phyloP scores from a whole-genome alignment of 1,140 invertebrate species.

The Drosophila teissieri region DNA sequence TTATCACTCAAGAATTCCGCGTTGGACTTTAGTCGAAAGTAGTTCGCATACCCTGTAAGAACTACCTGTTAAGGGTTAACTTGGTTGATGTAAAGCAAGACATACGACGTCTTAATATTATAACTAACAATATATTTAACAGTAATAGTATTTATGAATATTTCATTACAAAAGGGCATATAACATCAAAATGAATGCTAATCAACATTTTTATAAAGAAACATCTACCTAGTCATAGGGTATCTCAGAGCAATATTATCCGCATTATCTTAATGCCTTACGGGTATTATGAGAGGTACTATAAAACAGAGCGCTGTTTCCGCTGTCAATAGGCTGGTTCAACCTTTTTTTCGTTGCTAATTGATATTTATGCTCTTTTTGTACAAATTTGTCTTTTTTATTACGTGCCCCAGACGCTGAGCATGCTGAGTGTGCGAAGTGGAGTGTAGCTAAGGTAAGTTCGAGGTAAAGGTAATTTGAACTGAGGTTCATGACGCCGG shows the following conservation, averaged over 20 bases:
- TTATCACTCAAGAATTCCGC: slow-evolving; percentile 36
- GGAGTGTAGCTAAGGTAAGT: slow-evolving; percentile 14
- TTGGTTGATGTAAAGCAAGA: background rate
- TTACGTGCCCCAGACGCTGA: slow-evolving; percentile 21
- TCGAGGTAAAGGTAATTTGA: slow-evolving; percentile 23
- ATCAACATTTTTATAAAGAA: too few species aligned
- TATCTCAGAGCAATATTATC: background rate
- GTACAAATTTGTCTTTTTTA: slow-evolving; percentile 41
- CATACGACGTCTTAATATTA: too few species aligned
- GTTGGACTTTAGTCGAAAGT: slow-evolving; percentile 54
- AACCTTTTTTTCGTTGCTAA: slow-evolving; percentile 25
- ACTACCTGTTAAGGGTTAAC: background rate
- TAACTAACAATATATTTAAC: too few species aligned
- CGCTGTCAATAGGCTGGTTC: slow-evolving; percentile 52
- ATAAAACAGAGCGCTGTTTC: slow-evolving; percentile 37
- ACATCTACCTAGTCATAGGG: background rate
- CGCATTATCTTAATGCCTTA: slow-evolving; percentile 29
- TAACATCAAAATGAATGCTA: too few species aligned
- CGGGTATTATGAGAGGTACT: slow-evolving; percentile 25
- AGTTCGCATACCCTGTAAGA: slow-evolving; percentile 31
- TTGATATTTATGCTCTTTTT: slow-evolving; percentile 42
- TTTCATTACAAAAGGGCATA: too few species aligned
- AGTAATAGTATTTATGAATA: too few species aligned
- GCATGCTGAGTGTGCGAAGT: background rate
- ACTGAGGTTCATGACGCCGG: slow-evolving; percentile 35